These are phyloP conservation scores for Chamaetylas fuelleborni DNA, from an alignment of 2,113 vertebrate species.

Conservation along the genomic window DNA sequence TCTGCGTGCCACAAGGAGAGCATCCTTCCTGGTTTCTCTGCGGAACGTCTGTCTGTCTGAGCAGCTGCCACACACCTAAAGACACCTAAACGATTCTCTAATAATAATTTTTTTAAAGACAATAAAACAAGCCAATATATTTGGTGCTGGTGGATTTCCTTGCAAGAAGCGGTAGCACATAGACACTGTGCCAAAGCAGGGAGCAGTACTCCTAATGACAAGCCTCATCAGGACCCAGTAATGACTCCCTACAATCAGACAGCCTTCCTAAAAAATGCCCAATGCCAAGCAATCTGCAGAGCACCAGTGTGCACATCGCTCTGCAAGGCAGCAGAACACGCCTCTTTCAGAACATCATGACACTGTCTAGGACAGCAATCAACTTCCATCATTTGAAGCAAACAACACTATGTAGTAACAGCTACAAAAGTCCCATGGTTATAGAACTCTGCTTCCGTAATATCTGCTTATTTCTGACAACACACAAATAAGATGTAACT, in stretches of 20 bases:
- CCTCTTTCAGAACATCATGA: not conserved
- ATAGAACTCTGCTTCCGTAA: not conserved
- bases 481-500: not conserved
- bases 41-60: fast-evolving
- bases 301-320: not conserved
- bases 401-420: not conserved
- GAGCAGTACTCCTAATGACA: not conserved
- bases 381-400: not conserved
- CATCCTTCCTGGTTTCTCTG: not conserved
- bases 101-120: fast-evolving
- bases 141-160: not conserved
- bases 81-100: not conserved
- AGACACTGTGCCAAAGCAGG: not conserved
- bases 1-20: fast-evolving
- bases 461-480: not conserved
- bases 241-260: not conserved
- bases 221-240: not conserved
- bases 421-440: not conserved
- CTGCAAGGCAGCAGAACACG: not conserved
- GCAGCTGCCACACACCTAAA: not conserved
- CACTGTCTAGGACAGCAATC: not conserved
- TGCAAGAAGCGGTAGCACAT: not conserved
- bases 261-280: not conserved
- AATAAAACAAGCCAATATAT: not conserved
- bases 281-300: not conserved